Base-by-base conservation (phyloP, 37 sponge, comb jelly and placozoan species). In the Halisarca cf. caerulea region DNA sequence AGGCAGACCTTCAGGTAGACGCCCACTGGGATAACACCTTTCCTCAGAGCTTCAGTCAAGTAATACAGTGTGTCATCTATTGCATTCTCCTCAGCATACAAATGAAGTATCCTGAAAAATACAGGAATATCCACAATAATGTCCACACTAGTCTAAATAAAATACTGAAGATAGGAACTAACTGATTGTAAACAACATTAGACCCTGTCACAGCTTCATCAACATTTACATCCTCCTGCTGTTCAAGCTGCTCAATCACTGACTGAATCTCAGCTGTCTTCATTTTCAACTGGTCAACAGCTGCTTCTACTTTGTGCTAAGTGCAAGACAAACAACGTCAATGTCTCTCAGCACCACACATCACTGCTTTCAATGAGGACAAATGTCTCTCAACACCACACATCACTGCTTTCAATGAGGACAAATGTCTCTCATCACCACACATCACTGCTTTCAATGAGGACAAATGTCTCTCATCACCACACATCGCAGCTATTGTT, bases 1-100 rank as follows among this genome's bases (percentile, higher is more conserved):
- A n/a, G n/a, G n/a, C n/a, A 23, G 83, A 98, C 98, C 92, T 95
- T 94, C 59, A 99, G 78, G 58, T 93, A 99, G 11, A 92, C 92
- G 0, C 96, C 97, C 30, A 92, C 80, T 58, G 92, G 62, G 25
- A 99, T 91, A 41, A 91, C 92, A 32, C 84, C 92, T 73, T 91
- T 99, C 44, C 99, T 88, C 20, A 99, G 87, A 23, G 93, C 97
- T 80, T 99, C 99, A 55, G 92, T 94, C 38, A 99, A 85, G 83
- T 96, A 96, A 84, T 96, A 99, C 41, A 95, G 90, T 15, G 95
- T 91, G 78, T 99, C 99, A 80, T 99, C 99, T 47, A 99, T 89
- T 2, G 97, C 99, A 85, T 90, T 95, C 86, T 99, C 97, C 74
- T 96, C 95, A 0, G 99, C 95, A 91, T 91, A 95, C 58, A 99